Conservation (phyloP, 2,888 invertebrate genomes). For the Zaprionus obscuricornis region DNA sequence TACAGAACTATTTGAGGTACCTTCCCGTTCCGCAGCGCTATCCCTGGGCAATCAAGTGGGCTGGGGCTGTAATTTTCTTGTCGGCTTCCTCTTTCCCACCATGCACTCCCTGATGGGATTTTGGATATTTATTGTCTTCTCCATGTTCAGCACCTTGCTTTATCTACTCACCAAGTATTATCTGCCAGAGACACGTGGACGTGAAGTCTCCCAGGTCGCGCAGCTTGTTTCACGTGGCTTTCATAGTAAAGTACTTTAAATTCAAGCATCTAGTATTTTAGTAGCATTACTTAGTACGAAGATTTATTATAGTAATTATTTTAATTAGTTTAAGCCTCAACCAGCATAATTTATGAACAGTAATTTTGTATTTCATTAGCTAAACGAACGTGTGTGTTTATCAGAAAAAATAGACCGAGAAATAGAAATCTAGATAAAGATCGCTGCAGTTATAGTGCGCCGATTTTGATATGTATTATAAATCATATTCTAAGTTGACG, state of each 20-base stretch:
- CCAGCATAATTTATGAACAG: constrained; percentile 1
- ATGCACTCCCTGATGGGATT: constrained; percentile 33
- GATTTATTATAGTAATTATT: background rate
- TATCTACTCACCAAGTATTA: constrained; percentile 44
- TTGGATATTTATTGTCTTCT: constrained; percentile 49
- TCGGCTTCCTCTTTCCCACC: constrained; percentile 53
- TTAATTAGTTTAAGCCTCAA: too few species aligned
- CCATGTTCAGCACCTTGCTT: constrained; percentile 36
- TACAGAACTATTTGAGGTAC: constrained; percentile 53
- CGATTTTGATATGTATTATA: too few species aligned
- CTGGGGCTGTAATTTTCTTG: constrained; percentile 53
- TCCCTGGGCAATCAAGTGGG: constrained; percentile 51
- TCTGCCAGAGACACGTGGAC: constrained; percentile 48
- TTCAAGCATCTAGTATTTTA: background rate
- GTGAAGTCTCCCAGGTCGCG: constrained; percentile 37
- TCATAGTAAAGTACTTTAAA: constrained; percentile 38
- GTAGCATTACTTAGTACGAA: background rate
- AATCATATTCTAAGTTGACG: too few species aligned
- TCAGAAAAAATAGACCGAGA: too few species aligned
- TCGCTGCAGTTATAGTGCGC: too few species aligned
- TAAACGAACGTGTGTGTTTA: too few species aligned
- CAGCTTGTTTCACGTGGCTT: constrained; percentile 44
- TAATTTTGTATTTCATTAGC: background rate
- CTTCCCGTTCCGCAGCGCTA: constrained; percentile 51
- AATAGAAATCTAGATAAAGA: too few species aligned